These are phyloP conservation scores for Drosophila prosaltans DNA, from an alignment of 1,140 invertebrate genomes.

Conservation along the genomic window DNA sequence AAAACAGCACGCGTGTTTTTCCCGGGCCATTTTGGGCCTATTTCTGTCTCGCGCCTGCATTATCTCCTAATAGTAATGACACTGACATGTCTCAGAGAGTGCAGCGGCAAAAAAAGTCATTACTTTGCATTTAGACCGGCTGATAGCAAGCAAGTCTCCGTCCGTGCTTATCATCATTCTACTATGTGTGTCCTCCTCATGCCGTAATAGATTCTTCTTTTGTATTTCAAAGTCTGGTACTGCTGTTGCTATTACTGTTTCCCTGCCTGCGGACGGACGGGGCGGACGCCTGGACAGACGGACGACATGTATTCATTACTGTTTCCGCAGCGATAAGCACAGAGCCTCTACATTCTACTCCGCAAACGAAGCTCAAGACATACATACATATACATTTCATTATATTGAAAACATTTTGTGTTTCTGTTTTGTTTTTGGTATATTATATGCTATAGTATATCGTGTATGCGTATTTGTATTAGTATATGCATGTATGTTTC, in stretches of 20 bases:
- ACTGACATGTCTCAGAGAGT: slow-evolving; percentile 62
- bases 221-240: slow-evolving; percentile 35
- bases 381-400: slow-evolving; percentile 47
- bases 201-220: slow-evolving; percentile 73
- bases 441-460: background rate
- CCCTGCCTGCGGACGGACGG: slow-evolving; percentile 15
- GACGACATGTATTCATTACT: slow-evolving; percentile 77
- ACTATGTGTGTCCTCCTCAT: slow-evolving; percentile 19
- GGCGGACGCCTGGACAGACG: slow-evolving; percentile 36
- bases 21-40: slow-evolving; percentile 67
- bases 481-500: slow-evolving; percentile 2
- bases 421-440: slow-evolving; percentile 9
- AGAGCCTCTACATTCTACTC: slow-evolving; percentile 53
- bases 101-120: slow-evolving; percentile 53
- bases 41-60: slow-evolving; percentile 57
- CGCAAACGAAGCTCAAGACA: slow-evolving; percentile 45
- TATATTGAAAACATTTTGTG: slow-evolving; percentile 65
- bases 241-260: slow-evolving; percentile 10
- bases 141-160: slow-evolving; percentile 51
- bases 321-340: slow-evolving; percentile 78
- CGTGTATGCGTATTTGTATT: no score
- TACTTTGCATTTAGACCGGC: slow-evolving; percentile 76
- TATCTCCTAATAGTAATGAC: slow-evolving; percentile 73
- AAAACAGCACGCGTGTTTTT: slow-evolving; percentile 73
- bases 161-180: background rate